Base-by-base conservation (phyloP, 2,888 invertebrate species). In the Dorcus parallelipipedus region DNA sequence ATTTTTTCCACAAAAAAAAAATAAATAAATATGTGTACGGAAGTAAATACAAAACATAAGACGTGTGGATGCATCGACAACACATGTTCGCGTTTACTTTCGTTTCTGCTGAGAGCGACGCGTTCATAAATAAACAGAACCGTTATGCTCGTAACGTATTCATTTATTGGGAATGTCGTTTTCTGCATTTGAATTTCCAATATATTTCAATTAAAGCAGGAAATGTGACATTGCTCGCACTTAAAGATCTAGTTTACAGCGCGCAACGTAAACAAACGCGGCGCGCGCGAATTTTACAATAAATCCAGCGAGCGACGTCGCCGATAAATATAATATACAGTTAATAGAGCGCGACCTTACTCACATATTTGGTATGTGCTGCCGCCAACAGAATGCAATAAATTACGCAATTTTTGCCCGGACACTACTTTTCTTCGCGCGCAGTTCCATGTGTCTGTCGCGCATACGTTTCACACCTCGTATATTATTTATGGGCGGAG, bases 271-370 rank as follows among this genome's bases (percentile, higher is more conserved):
- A 45, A n/a, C 45, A 45, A 23, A 45, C 45, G 45, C 45, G 45
- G 14, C 45, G 14, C 20, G 23, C 45, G 23, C 23, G 45, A 45
- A 45, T 45, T 45, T 45, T 39, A 45, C 38, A 56, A 51, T 51
- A 51, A 56, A 56, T 39, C 38, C 39, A 56, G 51, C 45, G 38
- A 47, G 20, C 26, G 26, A 33, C 26, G 40, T 51, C 45, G 39
- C 45, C 51, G 56, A 56, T 56, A 56, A 51, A 51, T 56, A 56
- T 38, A 47, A 43, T 17, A 45, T 45, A 23, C 38, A 39, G 39
- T 51, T 56, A 56, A 51, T 56, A 56, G 56, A 51, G 56, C 51
- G 51, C 23, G 42, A 10, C 43, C 42, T 43, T 51, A 38, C 8
- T 45, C 38, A 20, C 45, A 51, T 38, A 56, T 56, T 56, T 45